phyloP scores from a whole-genome alignment of 2,888 invertebrate genomes.

The Zhuqinia jingwanae region DNA sequence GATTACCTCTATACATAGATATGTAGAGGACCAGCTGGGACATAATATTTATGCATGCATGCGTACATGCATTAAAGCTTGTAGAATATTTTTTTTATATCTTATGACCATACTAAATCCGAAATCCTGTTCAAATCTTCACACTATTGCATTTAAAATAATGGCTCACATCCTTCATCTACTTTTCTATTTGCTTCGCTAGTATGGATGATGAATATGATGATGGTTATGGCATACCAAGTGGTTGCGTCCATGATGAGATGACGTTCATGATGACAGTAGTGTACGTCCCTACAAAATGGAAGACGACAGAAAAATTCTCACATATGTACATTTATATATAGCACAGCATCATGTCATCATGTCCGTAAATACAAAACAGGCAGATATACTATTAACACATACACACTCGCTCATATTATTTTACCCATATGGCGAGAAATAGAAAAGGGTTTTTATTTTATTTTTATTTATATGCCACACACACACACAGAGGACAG shows the following conservation, averaged over 20 bases:
- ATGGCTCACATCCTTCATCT: constrained; percentile 67
- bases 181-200: constrained; percentile 47
- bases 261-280: constrained; percentile 63
- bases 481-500: background rate
- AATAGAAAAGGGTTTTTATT: constrained; percentile 49
- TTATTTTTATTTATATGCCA: constrained; percentile 53
- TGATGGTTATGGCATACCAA: background rate
- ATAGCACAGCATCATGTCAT: constrained; percentile 36
- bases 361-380: constrained; percentile 24
- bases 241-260: constrained; percentile 36
- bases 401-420: background rate
- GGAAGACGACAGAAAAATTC: constrained; percentile 1
- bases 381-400: background rate
- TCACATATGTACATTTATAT: too few relatives aligned
- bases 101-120: constrained; percentile 56
- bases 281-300: too few relatives aligned
- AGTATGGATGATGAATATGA: too few relatives aligned
- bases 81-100: background rate
- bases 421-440: constrained; percentile 44
- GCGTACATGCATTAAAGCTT: background rate
- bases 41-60: background rate
- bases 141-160: constrained; percentile 66
- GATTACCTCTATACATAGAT: background rate
- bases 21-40: background rate
- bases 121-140: constrained; percentile 62